Evolutionary conservation across 2,113 vertebrate species (phyloP).

Genomic region (Pteropus alecto): DNA sequence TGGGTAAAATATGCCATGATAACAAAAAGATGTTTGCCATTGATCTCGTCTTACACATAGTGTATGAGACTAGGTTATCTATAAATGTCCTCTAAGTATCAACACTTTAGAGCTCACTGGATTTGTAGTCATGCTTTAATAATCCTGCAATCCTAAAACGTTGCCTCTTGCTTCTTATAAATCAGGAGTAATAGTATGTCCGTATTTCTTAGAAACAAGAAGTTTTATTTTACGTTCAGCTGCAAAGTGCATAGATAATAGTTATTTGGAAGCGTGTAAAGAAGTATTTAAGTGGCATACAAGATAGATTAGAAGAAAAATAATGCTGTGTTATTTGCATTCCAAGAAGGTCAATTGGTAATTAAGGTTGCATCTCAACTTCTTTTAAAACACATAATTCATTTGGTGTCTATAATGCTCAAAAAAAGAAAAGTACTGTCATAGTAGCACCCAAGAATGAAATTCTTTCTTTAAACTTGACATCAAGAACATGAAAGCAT

Average conservation of each 20-base stretch:
- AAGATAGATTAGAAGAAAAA: background rate
- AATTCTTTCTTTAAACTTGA: conserved; percentile 2
- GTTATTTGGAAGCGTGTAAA: background rate
- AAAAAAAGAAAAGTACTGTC: background rate
- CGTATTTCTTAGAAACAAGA: background rate
- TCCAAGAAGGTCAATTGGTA: background rate
- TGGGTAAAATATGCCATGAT: background rate
- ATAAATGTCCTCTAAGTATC: background rate
- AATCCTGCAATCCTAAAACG: background rate
- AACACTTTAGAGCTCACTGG: background rate
- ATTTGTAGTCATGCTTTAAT: background rate
- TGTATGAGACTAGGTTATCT: background rate
- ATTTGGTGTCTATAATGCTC: background rate
- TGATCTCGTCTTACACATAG: background rate
- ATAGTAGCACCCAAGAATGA: background rate
- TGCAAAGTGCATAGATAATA: background rate
- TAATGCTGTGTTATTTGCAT: background rate
- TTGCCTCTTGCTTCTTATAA: background rate
- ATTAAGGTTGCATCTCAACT: background rate
- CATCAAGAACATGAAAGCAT: background rate
- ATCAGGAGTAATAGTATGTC: background rate
- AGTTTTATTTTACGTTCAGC: background rate
- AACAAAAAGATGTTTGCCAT: background rate
- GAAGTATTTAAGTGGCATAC: background rate
- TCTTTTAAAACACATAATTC: background rate